Evolutionary conservation across 2,888 invertebrate species (phyloP), one percentile per base, ranked within the genome.

Genomic region (Lochmaea crataegi): DNA sequence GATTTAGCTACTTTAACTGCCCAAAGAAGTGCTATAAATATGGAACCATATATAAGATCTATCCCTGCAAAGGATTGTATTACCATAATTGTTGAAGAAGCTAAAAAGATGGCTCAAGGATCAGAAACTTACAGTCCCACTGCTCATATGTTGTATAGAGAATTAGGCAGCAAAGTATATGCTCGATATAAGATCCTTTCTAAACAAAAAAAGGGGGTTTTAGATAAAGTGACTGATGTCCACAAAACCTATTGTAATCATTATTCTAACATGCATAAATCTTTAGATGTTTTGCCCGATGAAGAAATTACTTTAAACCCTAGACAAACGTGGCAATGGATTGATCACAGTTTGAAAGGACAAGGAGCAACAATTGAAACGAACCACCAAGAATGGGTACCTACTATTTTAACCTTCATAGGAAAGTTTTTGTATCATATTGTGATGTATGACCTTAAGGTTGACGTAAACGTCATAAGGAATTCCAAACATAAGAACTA

Each of bases 371-470:
- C 85, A 3, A 79, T 86, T 56, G 51, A 75, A 9, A 84, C 84
- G 80, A 84, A 84, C 65, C 85, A 92, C 77, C 87, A 88, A 12
- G 84, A 87, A 0, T 96, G 96, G 96, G 92, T 93, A 0, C 84
- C 88, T 12, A 89, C 90, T 73, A 89, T 93, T 63, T 85, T 92
- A 11, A 85, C 87, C 65, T 90, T 89, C 58, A 88, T 97, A 64
- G 97, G 97, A 53, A 93, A 93, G 81, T 95, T 96, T 85, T 88
- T 98, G 0, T 96, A 95, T 84, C 93, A 94, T 79, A 94, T 97
- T 60, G 92, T 97, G 14, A 90, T 96, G 83, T 91, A 94, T 69
- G 95, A 96, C 83, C 88, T 96, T 9, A 95, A 96, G 87, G 91
- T 97, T 65, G 92, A 96, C 84, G 89, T 92, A 2, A 93, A 94